Base-by-base conservation (phyloP, 2,888 invertebrate genomes). In the Caenorhabditis zanzibari region DNA sequence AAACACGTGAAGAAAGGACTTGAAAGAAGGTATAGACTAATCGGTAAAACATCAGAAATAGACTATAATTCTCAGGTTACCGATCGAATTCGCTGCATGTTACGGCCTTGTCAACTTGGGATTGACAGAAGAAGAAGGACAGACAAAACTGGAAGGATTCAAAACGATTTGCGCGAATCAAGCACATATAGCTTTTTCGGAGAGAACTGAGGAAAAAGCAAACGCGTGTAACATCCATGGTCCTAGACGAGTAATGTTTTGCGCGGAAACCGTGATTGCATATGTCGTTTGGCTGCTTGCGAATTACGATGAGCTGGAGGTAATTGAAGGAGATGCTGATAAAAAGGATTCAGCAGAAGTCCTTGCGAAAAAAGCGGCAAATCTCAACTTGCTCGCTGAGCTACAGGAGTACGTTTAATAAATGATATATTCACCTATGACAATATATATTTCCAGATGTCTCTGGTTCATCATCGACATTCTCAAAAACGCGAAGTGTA, bases 401-500 rank as follows among this genome's bases (percentile, higher is more conserved):
- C 35, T 87, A 0, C 72, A 81, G 68, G 87, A 87, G 85, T 86
- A 26, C 47, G 80, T 63, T 35, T 52, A 14, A 3, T 12, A 10
- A 2, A 10, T 38, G 14, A 14, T 54, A 14, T 26, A 14, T 52
- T 10, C 10, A 22, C 3, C 10, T 10, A 7, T 54, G n/a, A n/a
- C 22, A 54, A 4, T 14, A 26, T 26, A 10, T 12, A 2, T 14
- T 75, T 71, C 16, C 52, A 86, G 86, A 69, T 80, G 71, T 28
- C 52, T 87, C 0, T 87, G 87, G 87, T 24, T 77, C 16, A 49
- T 87, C 0, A 75, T 87, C 7, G 82, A 87, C 0, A 24, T 71
- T 1, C 47, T 73, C 32, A 59, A 41, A 59, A n/a, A 28, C 0
- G 72, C 76, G 0, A 66, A 54, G 24, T 81, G 81, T 44, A 58